A percentile compares a stretch with the other conserved stretches of the same genome.
These are phyloP conservation scores for Aphelocoma coerulescens DNA, from an alignment of 2,113 vertebrate genomes.

Conservation along the genomic window DNA sequence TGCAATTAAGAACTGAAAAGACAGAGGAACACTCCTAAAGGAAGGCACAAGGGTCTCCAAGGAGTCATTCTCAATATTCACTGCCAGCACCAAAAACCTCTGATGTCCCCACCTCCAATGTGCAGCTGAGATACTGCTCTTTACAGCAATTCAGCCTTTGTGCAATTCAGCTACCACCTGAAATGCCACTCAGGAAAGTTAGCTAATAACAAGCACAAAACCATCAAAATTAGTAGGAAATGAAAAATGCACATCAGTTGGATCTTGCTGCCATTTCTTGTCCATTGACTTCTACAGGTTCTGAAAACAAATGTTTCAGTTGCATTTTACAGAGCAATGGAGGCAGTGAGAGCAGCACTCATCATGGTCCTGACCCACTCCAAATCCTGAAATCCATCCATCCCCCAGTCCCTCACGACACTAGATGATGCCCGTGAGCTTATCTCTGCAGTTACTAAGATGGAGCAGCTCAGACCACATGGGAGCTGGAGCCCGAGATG, in stretches of 20 bases:
- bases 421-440: background rate
- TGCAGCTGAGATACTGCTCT: background rate
- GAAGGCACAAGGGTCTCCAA: background rate
- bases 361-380: background rate
- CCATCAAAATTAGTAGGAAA: background rate
- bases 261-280: background rate
- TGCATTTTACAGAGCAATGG: background rate
- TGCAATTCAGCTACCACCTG: background rate
- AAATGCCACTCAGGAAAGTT: background rate
- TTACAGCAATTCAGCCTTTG: background rate
- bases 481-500: background rate
- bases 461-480: rapidly evolving
- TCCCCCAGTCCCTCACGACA: background rate
- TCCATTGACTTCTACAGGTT: background rate
- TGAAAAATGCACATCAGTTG: background rate
- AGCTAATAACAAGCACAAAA: background rate
- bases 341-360: background rate
- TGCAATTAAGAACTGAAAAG: background rate
- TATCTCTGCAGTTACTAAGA: background rate
- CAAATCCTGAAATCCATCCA: background rate
- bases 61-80: background rate
- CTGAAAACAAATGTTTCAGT: background rate
- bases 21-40: background rate
- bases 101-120: background rate
- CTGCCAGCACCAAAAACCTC: background rate